These are phyloP conservation scores for Nipponacmea schrenckii DNA, from an alignment of 2,888 invertebrate genomes.

Conservation along the genomic window DNA sequence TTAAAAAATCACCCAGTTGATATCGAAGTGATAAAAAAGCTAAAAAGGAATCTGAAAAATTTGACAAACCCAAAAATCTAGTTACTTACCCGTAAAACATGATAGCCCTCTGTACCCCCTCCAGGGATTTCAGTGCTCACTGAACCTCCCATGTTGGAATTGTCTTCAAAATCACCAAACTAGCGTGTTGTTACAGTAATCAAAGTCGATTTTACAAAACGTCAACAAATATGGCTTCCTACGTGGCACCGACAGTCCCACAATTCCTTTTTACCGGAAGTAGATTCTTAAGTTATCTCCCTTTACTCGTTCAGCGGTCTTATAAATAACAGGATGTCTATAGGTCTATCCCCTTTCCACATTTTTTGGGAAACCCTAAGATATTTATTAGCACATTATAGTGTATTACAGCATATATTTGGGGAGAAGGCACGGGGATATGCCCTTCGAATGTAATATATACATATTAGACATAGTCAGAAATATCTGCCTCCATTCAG, in stretches of 20 bases:
- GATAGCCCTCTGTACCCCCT: conserved; percentile 68
- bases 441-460: too few relatives aligned
- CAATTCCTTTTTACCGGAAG: not conserved
- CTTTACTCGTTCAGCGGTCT: too few relatives aligned
- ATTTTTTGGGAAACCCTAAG: too few relatives aligned
- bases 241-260: conserved; percentile 57
- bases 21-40: too few relatives aligned
- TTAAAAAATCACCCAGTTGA: too few relatives aligned
- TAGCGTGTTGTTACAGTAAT: conserved; percentile 21
- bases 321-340: too few relatives aligned
- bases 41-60: not conserved
- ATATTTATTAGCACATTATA: too few relatives aligned
- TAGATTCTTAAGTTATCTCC: not conserved
- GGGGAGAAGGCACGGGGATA: too few relatives aligned
- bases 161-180: not conserved
- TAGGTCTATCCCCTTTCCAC: too few relatives aligned
- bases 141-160: conserved; percentile 88
- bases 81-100: conserved; percentile 63
- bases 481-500: too few relatives aligned
- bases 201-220: conserved; percentile 1
- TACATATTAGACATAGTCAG: too few relatives aligned
- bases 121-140: conserved; percentile 78
- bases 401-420: too few relatives aligned
- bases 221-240: conserved; percentile 53
- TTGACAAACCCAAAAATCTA: not conserved